Conservation (phyloP, 2,113 vertebrate species). For the Halichoerus grypus region DNA sequence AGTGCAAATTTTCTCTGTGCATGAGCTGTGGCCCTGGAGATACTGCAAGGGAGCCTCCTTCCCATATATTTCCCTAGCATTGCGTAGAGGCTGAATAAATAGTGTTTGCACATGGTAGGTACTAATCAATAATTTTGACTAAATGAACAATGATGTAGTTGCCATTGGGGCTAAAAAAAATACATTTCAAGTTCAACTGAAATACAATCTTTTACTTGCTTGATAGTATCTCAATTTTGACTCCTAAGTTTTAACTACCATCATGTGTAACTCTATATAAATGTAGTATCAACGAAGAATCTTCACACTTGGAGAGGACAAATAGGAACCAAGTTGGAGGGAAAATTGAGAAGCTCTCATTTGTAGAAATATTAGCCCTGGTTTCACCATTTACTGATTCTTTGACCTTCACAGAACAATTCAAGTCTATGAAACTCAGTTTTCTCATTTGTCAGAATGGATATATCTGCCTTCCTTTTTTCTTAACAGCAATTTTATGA, state of each 20-base stretch:
- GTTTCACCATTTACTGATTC: neutral
- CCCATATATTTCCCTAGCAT: neutral
- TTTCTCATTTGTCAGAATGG: neutral
- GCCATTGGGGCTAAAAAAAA: neutral
- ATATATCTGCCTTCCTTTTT: neutral
- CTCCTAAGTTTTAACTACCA: neutral
- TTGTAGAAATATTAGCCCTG: neutral
- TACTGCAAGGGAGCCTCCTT: neutral
- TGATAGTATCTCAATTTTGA: neutral
- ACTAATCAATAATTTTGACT: constrained; percentile 31
- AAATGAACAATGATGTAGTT: neutral
- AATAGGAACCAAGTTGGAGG: neutral
- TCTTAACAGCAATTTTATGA: neutral
- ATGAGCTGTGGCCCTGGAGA: neutral
- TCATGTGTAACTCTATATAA: neutral
- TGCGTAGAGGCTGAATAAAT: neutral
- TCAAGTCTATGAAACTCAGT: neutral
- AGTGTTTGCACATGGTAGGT: neutral
- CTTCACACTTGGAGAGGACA: neutral
- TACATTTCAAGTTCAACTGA: neutral
- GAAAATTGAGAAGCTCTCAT: neutral
- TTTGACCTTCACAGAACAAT: neutral
- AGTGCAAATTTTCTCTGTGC: neutral
- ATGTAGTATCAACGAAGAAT: neutral
- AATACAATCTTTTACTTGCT: constrained; percentile 10